These are phyloP conservation scores for Neotoxoptera formosana DNA, from an alignment of 1,140 invertebrate genomes.

Conservation along the genomic window DNA sequence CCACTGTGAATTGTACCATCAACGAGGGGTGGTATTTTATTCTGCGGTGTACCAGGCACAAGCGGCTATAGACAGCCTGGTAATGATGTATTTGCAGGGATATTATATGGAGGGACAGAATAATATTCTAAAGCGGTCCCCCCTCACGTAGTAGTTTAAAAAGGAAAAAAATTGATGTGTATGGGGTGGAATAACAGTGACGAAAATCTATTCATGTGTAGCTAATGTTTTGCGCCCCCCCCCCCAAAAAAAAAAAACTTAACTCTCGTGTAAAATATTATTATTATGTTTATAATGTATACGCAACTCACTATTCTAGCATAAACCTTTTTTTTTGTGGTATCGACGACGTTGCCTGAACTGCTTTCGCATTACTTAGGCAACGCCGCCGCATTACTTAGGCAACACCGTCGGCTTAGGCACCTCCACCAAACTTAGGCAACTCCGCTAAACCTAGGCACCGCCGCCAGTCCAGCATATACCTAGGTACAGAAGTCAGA, in stretches of 20 bases:
- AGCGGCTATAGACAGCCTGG: background rate
- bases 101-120: background rate
- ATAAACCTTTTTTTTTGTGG: too few relatives aligned
- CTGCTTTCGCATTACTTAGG: too few relatives aligned
- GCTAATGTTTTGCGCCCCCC: background rate
- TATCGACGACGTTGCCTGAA: too few relatives aligned
- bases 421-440: too few relatives aligned
- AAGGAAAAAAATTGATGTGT: background rate
- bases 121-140: background rate
- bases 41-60: background rate
- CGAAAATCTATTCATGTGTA: background rate
- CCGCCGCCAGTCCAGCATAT: too few relatives aligned
- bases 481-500: too few relatives aligned
- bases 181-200: background rate
- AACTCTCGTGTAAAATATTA: background rate
- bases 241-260: background rate
- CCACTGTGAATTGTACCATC: background rate
- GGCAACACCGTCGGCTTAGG: too few relatives aligned
- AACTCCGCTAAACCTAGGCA: too few relatives aligned
- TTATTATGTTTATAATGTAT: too few relatives aligned
- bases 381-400: too few relatives aligned
- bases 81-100: background rate
- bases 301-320: background rate
- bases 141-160: background rate
- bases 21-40: background rate